phyloP scores from a whole-genome alignment of 2,797 vertebrate species.

The Diceros bicornis region DNA sequence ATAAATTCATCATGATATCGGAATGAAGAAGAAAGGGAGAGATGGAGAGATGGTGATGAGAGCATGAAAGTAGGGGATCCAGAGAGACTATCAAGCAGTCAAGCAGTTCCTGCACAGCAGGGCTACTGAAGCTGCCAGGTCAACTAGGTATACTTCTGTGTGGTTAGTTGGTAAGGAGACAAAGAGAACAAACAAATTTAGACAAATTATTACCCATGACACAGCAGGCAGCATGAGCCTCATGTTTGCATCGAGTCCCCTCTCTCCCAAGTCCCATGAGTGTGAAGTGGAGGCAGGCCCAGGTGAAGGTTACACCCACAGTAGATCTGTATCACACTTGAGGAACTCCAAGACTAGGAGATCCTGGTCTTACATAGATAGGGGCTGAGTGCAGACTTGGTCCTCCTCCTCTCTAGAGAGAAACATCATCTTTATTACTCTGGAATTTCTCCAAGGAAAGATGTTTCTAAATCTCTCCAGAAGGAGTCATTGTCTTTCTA shows the following conservation, averaged over 20 bases:
- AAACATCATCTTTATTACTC: neutral
- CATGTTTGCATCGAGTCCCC: neutral
- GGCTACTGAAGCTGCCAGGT: neutral
- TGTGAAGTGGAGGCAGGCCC: neutral
- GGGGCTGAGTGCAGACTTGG: neutral
- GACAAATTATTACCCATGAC: neutral
- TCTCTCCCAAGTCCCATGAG: rapidly evolving
- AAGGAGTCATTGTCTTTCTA: neutral
- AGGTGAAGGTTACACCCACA: neutral
- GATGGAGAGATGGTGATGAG: neutral
- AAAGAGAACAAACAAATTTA: neutral
- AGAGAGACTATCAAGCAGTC: neutral
- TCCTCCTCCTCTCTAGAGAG: neutral
- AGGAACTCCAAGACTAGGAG: neutral
- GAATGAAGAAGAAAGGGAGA: neutral
- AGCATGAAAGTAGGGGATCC: too few relatives aligned
- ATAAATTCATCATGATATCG: neutral
- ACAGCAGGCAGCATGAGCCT: neutral
- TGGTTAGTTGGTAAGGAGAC: neutral
- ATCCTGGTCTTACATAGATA: neutral
- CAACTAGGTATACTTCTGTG: neutral
- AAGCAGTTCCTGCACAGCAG: rapidly evolving
- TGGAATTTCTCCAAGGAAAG: neutral
- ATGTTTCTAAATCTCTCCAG: neutral
- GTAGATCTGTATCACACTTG: neutral